Conservation (phyloP, 1,140 invertebrate species). For the Melitaea cinxia region DNA sequence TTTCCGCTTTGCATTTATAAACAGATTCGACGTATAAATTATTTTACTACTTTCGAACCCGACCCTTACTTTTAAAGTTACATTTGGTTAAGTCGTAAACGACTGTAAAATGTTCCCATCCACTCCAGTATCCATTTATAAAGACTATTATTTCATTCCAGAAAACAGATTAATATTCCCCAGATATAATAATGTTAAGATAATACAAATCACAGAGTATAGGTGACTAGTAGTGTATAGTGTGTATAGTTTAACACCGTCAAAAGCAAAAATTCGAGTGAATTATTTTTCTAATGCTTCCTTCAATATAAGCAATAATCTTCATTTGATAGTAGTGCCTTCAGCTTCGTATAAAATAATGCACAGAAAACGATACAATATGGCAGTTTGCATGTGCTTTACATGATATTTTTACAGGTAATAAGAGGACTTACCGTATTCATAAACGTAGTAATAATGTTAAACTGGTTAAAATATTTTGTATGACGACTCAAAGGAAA, state of each 20-base stretch:
- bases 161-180: slow-evolving; percentile 52
- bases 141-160: slow-evolving; percentile 52
- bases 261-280: slow-evolving; percentile 57
- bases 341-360: slow-evolving; percentile 75
- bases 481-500: slow-evolving; percentile 66
- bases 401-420: slow-evolving; percentile 79
- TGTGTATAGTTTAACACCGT: slow-evolving; percentile 52
- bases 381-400: slow-evolving; percentile 75
- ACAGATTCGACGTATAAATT: slow-evolving; percentile 48
- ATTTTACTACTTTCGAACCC: slow-evolving; percentile 34
- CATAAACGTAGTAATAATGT: slow-evolving; percentile 74
- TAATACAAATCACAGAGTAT: slow-evolving; percentile 38
- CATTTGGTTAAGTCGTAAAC: slow-evolving; percentile 32
- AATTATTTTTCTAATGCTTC: slow-evolving; percentile 76
- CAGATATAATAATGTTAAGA: slow-evolving; percentile 35
- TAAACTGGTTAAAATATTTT: slow-evolving; percentile 72
- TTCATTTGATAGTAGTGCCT: slow-evolving; percentile 79
- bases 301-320: slow-evolving; percentile 77
- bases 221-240: slow-evolving; percentile 49
- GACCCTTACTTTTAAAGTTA: slow-evolving; percentile 32
- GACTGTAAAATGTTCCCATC: slow-evolving; percentile 45
- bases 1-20: slow-evolving; percentile 77
- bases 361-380: slow-evolving; percentile 66
- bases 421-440: slow-evolving; percentile 77
- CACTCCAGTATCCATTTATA: slow-evolving; percentile 45